These are phyloP conservation scores for Drosophila diplacantha DNA, from an alignment of 2,888 invertebrate genomes.

Conservation along the genomic window DNA sequence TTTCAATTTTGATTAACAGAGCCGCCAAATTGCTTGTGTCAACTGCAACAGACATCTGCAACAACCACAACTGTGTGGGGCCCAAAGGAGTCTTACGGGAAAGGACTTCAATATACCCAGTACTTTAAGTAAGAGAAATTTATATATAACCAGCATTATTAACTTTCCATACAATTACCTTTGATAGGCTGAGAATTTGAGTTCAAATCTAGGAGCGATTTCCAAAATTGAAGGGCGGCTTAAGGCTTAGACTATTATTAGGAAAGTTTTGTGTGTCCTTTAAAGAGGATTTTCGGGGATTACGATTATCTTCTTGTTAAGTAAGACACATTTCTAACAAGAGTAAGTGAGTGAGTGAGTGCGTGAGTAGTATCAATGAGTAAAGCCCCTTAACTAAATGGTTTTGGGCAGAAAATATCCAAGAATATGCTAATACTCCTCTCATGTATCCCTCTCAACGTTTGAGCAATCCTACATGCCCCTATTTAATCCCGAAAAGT, in stretches of 20 bases:
- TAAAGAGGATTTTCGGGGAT: not conserved
- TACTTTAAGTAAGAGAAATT: not conserved
- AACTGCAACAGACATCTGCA: conserved; percentile 32
- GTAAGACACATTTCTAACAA: not conserved
- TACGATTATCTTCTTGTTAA: not conserved
- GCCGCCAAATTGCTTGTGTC: conserved; percentile 36
- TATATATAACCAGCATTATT: not conserved
- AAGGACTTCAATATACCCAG: not conserved
- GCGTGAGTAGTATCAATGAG: not conserved
- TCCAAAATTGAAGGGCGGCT: not conserved
- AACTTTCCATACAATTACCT: conserved; percentile 4
- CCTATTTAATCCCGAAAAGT: not conserved
- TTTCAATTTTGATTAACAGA: too few species aligned
- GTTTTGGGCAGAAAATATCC: not conserved
- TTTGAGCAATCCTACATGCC: not conserved
- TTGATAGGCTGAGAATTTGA: not conserved
- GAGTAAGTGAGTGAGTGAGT: not conserved
- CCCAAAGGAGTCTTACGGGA: not conserved
- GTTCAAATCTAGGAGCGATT: not conserved
- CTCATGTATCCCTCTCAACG: too few species aligned
- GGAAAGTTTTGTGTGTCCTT: not conserved
- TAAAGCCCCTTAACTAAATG: not conserved
- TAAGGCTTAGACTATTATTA: not conserved
- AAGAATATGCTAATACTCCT: not conserved
- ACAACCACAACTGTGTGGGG: not conserved